These are phyloP conservation scores for Hyles lineata DNA, from an alignment of 2,888 invertebrate genomes.

Conservation along the genomic window DNA sequence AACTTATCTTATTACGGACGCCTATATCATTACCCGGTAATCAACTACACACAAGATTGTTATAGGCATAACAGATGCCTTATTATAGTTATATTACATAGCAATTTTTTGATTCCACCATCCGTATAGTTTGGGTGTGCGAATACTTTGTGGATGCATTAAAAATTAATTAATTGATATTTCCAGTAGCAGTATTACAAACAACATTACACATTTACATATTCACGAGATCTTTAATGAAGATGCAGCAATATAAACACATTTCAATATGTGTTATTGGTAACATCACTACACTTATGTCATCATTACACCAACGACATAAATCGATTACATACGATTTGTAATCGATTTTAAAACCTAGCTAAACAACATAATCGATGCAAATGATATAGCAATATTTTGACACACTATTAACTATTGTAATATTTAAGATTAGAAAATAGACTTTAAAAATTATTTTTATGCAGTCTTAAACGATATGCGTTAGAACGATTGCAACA, in stretches of 20 bases:
- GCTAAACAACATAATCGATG: neutral
- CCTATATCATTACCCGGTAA: no score
- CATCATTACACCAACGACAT: neutral
- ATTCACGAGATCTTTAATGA: neutral
- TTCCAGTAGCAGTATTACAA: neutral
- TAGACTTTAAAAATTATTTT: neutral
- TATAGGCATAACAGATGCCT: no score
- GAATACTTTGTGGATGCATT: no score
- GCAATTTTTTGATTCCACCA: neutral
- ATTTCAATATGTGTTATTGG: neutral
- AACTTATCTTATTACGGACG: no score
- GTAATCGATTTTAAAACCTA: constrained; percentile 1
- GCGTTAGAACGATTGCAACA: constrained; percentile 21
- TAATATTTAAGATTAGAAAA: neutral
- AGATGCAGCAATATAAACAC: neutral
- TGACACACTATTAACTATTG: neutral
- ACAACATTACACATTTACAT: neutral
- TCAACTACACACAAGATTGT: no score
- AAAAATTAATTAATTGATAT: neutral
- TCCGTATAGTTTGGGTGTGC: neutral
- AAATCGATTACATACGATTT: constrained; percentile 1
- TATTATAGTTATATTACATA: no score
- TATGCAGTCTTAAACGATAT: neutral
- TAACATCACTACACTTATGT: neutral
- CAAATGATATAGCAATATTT: neutral